Evolutionary conservation across 2,797 vertebrate species (phyloP).

Genomic region (Syngnathus rostellatus): DNA sequence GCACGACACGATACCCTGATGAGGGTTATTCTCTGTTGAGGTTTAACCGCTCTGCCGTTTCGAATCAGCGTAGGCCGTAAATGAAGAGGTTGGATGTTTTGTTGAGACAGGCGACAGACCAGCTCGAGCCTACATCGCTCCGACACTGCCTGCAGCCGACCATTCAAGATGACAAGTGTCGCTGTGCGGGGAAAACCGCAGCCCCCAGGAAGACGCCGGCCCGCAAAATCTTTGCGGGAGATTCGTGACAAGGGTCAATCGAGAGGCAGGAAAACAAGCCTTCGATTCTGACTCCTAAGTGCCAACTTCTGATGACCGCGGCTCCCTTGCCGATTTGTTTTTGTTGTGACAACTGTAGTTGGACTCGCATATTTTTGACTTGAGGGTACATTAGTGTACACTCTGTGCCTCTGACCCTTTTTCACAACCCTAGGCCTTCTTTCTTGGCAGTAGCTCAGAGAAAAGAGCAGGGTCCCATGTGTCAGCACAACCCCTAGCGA

Average conservation of each 20-base stretch:
- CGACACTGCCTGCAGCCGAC: slow-evolving; percentile 23
- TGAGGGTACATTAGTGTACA: slow-evolving; percentile 29
- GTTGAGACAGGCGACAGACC: slow-evolving; percentile 34
- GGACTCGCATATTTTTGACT: slow-evolving; percentile 24
- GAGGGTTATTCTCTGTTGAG: slow-evolving; percentile 21
- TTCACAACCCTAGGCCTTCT: slow-evolving; percentile 28
- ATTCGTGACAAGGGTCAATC: slow-evolving; percentile 27
- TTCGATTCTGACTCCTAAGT: slow-evolving; percentile 15
- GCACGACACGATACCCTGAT: slow-evolving; percentile 30
- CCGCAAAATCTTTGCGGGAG: slow-evolving; percentile 18
- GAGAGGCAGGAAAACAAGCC: slow-evolving; percentile 13
- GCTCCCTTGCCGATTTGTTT: background rate
- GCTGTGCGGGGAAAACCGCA: slow-evolving; percentile 20
- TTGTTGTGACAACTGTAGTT: slow-evolving; percentile 7
- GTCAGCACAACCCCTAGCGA: slow-evolving; percentile 31
- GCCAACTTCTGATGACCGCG: background rate
- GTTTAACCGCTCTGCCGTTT: slow-evolving; percentile 49
- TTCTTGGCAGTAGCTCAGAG: slow-evolving; percentile 37
- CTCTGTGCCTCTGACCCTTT: slow-evolving; percentile 22
- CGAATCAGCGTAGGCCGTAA: slow-evolving; percentile 33
- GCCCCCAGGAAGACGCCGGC: slow-evolving; percentile 17
- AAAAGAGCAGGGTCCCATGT: slow-evolving; percentile 31
- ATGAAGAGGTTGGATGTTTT: background rate
- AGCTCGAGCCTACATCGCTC: slow-evolving; percentile 19
- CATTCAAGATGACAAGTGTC: slow-evolving; percentile 46